Conservation (phyloP, 2,113 vertebrate species). For the Zootoca vivipara region DNA sequence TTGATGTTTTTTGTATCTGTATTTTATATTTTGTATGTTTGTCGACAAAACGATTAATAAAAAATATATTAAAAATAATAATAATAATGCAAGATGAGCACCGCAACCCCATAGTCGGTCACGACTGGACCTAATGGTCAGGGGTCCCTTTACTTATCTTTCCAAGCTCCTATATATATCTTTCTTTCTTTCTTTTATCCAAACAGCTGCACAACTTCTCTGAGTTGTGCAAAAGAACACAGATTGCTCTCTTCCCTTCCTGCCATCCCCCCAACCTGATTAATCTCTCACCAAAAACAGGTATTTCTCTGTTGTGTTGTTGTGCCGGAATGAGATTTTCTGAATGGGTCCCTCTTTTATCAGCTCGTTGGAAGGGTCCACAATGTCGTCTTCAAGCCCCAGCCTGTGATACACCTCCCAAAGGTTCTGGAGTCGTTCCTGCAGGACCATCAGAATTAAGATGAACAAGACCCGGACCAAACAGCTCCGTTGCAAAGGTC, state of each 20-base stretch:
- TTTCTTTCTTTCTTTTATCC: neutral
- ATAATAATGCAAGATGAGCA: no score
- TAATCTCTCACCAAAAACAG: conserved; percentile 76
- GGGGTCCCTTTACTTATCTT: neutral
- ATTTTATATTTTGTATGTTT: no score
- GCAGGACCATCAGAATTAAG: neutral
- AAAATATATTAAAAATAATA: no score
- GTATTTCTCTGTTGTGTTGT: conserved; percentile 75
- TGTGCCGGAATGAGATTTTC: conserved; percentile 78
- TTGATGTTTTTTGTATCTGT: no score
- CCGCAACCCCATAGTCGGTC: no score
- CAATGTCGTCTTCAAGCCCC: conserved; percentile 76
- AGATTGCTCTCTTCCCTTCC: neutral
- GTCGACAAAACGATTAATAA: no score
- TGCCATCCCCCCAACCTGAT: neutral
- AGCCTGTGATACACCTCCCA: conserved; percentile 80
- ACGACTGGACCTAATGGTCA: no score
- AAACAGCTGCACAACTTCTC: no score
- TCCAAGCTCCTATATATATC: no score
- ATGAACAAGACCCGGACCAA: neutral
- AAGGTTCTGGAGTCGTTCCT: conserved; percentile 80
- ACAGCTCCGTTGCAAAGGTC: neutral
- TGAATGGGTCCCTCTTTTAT: conserved; percentile 78
- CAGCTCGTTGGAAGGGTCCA: conserved; percentile 79
- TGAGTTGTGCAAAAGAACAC: neutral